These are phyloP conservation scores for Pyrocephalus nanus DNA, from an alignment of 2,797 vertebrate species.

Conservation along the genomic window DNA sequence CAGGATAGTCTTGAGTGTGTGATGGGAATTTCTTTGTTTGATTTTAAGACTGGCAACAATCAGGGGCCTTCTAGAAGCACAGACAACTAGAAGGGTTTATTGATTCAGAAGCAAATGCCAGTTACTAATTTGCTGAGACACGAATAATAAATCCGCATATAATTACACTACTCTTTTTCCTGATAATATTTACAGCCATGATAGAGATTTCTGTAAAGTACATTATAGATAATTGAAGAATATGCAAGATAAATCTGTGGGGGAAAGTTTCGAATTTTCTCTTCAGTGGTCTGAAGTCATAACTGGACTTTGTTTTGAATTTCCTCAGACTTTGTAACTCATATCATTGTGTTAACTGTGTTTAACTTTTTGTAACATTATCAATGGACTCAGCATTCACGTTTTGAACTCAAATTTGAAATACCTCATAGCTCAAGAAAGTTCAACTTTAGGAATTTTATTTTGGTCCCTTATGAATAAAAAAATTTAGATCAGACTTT, in stretches of 20 bases:
- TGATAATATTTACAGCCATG: not conserved
- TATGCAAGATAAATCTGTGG: not conserved
- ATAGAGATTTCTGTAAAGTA: not conserved
- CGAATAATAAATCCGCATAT: not conserved
- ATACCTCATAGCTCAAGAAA: not conserved
- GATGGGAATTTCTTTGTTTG: not conserved
- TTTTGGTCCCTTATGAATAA: not conserved
- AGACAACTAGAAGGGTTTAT: not conserved
- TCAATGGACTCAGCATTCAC: not conserved
- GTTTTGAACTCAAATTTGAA: not conserved
- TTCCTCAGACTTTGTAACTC: not conserved
- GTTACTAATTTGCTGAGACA: not conserved
- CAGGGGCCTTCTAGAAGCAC: not conserved
- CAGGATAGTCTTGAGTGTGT: not conserved
- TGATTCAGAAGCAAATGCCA: not conserved
- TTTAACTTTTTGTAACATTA: not conserved
- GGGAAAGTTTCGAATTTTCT: not conserved
- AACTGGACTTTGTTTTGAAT: not conserved
- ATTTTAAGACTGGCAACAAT: not conserved
- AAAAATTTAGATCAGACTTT: not conserved
- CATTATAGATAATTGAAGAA: not conserved
- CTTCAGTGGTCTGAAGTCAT: not conserved
- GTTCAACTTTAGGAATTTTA: not conserved
- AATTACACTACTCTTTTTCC: not conserved
- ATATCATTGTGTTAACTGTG: not conserved